phyloP scores from a whole-genome alignment of 1,140 invertebrate genomes.

The Sitobion miscanthi region DNA sequence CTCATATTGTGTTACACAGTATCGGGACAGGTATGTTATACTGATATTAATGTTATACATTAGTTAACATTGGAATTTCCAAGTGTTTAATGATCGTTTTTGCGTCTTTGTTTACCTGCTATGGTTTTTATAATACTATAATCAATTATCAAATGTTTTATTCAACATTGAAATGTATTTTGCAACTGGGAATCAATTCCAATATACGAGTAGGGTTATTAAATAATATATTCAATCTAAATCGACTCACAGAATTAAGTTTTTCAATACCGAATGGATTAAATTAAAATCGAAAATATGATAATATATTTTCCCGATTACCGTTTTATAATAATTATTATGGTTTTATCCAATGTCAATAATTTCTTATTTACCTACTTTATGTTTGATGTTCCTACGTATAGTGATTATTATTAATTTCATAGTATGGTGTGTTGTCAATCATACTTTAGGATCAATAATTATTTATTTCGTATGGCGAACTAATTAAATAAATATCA shows the following conservation, averaged over 20 bases:
- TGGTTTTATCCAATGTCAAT: not conserved
- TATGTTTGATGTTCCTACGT: not conserved
- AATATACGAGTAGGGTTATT: not conserved
- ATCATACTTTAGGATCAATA: too few species aligned
- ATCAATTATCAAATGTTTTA: not conserved
- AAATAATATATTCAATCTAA: not conserved
- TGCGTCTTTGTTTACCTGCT: not conserved
- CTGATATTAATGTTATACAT: not conserved
- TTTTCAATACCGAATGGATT: not conserved
- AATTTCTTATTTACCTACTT: not conserved
- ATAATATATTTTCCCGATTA: not conserved
- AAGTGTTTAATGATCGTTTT: not conserved
- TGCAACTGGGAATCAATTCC: not conserved
- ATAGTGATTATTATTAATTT: too few species aligned
- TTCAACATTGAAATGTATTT: not conserved
- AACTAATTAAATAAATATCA: too few species aligned
- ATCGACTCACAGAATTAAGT: not conserved
- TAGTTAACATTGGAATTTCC: not conserved
- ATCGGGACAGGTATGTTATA: constrained; percentile 73
- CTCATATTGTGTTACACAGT: constrained; percentile 73
- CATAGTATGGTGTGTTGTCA: too few species aligned
- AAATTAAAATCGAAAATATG: not conserved
- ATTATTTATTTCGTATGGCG: too few species aligned
- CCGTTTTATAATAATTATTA: not conserved
- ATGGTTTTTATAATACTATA: not conserved